These are phyloP conservation scores for Mactromeris polynyma DNA, from an alignment of 2,888 invertebrate genomes.

Conservation along the genomic window DNA sequence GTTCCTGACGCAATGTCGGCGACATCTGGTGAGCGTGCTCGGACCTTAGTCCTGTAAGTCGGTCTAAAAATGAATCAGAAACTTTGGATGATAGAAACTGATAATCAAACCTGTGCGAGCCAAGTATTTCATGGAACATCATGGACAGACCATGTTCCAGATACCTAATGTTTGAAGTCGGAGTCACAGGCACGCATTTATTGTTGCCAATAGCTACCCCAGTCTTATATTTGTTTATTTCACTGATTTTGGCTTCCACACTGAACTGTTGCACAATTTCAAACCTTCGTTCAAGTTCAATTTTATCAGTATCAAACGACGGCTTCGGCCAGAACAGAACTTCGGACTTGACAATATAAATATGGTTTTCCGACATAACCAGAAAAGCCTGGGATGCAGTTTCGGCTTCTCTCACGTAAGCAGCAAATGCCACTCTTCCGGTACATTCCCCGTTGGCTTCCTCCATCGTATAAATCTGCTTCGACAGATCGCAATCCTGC, in stretches of 20 bases:
- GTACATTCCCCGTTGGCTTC: conserved; percentile 78
- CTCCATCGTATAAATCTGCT: conserved; percentile 75
- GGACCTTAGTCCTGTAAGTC: conserved; percentile 79
- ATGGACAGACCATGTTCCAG: conserved; percentile 74
- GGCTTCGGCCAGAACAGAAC: conserved; percentile 82
- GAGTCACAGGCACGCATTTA: conserved; percentile 39
- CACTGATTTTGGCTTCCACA: conserved; percentile 80
- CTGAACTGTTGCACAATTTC: conserved; percentile 82
- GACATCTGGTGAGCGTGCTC: conserved; percentile 82
- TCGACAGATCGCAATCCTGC: conserved; percentile 76
- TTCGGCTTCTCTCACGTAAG: conserved; percentile 72
- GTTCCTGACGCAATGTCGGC: conserved; percentile 80
- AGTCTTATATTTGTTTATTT: conserved; percentile 78
- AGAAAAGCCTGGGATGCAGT: conserved; percentile 72
- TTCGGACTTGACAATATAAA: conserved; percentile 82
- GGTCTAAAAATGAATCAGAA: conserved; percentile 79
- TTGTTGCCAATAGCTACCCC: neutral
- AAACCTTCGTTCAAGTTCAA: conserved; percentile 75
- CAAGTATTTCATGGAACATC: conserved; percentile 75
- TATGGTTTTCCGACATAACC: conserved; percentile 81
- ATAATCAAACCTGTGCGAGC: conserved; percentile 74
- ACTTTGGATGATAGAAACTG: conserved; percentile 75
- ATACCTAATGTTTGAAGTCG: conserved; percentile 63
- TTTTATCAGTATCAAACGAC: conserved; percentile 77
- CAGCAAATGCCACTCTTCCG: conserved; percentile 76